These are phyloP conservation scores for Pantala flavescens DNA, from an alignment of 1,140 invertebrate genomes.

Conservation along the genomic window DNA sequence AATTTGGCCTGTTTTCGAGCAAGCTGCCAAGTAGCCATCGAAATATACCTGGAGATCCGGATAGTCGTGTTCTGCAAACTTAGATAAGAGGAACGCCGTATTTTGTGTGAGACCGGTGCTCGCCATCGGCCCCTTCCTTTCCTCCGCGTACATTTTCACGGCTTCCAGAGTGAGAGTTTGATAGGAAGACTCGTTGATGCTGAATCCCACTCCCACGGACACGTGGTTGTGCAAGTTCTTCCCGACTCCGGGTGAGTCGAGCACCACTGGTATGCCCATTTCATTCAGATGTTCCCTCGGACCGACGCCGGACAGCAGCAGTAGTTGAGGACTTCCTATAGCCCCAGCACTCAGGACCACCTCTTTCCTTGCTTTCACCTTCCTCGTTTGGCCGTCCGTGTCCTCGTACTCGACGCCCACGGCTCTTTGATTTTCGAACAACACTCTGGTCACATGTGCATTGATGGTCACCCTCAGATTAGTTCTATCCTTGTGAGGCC, in stretches of 20 bases:
- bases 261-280: slow-evolving; percentile 24
- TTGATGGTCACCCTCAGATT: slow-evolving; percentile 14
- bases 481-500: neutral
- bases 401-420: slow-evolving; percentile 24
- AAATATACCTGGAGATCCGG: slow-evolving; percentile 33
- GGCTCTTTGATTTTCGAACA: slow-evolving; percentile 18
- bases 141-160: slow-evolving; percentile 33
- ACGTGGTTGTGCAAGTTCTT: slow-evolving; percentile 18
- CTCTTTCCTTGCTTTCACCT: slow-evolving; percentile 27
- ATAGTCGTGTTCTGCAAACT: slow-evolving; percentile 22
- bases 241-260: slow-evolving; percentile 19
- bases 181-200: slow-evolving; percentile 39
- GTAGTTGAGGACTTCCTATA: slow-evolving; percentile 33
- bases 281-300: slow-evolving; percentile 33
- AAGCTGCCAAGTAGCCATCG: slow-evolving; percentile 34
- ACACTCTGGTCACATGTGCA: slow-evolving; percentile 17
- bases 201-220: slow-evolving; percentile 37
- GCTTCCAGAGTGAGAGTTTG: slow-evolving; percentile 31
- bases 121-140: slow-evolving; percentile 34
- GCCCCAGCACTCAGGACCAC: slow-evolving; percentile 33
- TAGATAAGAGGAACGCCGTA: slow-evolving; percentile 27
- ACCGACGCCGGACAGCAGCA: slow-evolving; percentile 43
- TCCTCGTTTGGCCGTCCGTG: slow-evolving; percentile 16
- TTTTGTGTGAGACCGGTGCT: slow-evolving; percentile 39
- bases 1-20: slow-evolving; percentile 30